Evolutionary conservation across 2,113 vertebrate genomes (phyloP), one percentile per base, ranked within the genome.

Genomic region (Chroicocephalus ridibundus): DNA sequence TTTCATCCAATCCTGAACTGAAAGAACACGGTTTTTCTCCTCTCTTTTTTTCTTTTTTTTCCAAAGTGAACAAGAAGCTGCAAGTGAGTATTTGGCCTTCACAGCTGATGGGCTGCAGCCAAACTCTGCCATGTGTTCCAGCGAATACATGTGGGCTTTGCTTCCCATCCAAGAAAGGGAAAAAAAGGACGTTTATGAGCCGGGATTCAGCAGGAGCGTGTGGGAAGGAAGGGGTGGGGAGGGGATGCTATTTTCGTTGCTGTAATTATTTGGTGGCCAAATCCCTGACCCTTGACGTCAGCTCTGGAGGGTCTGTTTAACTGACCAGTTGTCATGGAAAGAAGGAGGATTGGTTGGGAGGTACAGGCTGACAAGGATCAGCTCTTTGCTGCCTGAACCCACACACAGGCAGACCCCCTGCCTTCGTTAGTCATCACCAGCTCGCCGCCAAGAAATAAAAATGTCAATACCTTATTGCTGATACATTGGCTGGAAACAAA

Each of bases 231-330:
- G 65, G 91, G 81, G 90, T 97, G 74, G 88, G 66, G 85, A 91
- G 71, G 29, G 19, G 52, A 89, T 81, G 60, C 95, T 96, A 93
- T 95, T 95, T 96, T 84, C 61, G 71, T 34, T 92, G 68, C 83
- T 94, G 4, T 90, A 94, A 95, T 97, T 94, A 97, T 95, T 97
- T 47, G 15, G 61, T 93, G 92, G 89, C 92, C 85, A 90, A 90
- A 93, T 93, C 96, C 46, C 57, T 93, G 90, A 94, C 96, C 94
- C 94, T 78, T 81, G 90, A 94, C 38, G 78, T 95, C 93, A 94
- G 71, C 82, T 52, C 71, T 89, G 51, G 38, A 86, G 64, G 88
- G 86, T 85, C 94, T 95, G 90, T 94, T 94, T 80, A 80, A 95
- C 66, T 84, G 91, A 69, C 94, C 86, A 95, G 72, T 93, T 95